A percentile compares a stretch with the other conserved stretches of the same genome.
phyloP scores from a whole-genome alignment of 92 coral and sea anemone species.

The Palythoa grandiflora region DNA sequence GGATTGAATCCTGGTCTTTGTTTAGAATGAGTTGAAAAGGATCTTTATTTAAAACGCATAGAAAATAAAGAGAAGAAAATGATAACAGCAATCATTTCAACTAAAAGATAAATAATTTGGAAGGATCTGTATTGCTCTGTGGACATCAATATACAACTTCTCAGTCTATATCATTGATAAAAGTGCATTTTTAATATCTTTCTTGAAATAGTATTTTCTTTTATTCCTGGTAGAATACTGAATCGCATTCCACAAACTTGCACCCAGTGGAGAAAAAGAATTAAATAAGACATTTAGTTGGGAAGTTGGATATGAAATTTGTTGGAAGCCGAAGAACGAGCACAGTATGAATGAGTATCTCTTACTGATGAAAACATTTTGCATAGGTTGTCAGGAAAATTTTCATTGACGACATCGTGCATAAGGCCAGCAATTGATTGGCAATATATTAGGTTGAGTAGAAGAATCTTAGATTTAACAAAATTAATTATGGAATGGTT shows the following conservation, averaged over 20 bases:
- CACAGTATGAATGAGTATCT: slow-evolving; percentile 29
- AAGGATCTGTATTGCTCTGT: slow-evolving; percentile 11
- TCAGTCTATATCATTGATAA: background rate
- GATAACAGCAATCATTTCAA: slow-evolving; percentile 12
- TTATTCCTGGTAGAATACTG: slow-evolving; percentile 31
- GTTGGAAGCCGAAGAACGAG: slow-evolving; percentile 22
- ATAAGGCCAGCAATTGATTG: slow-evolving; percentile 3
- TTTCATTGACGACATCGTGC: slow-evolving; percentile 31
- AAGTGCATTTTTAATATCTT: slow-evolving; percentile 13
- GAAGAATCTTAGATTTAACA: background rate
- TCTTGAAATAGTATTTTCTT: slow-evolving; percentile 32
- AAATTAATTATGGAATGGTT: too few relatives aligned
- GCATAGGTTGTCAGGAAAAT: slow-evolving; percentile 2
- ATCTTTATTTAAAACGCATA: background rate
- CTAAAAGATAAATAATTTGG: slow-evolving; percentile 7
- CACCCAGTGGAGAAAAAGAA: slow-evolving; percentile 26
- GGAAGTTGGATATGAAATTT: slow-evolving; percentile 27
- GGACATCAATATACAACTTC: slow-evolving; percentile 9
- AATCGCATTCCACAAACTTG: slow-evolving; percentile 31
- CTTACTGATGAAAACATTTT: slow-evolving; percentile 33
- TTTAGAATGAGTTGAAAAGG: slow-evolving; percentile 8
- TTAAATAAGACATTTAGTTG: slow-evolving; percentile 36
- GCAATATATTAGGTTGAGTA: background rate
- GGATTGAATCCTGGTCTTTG: background rate
- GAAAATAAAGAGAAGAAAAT: slow-evolving; percentile 14